These are phyloP conservation scores for Chanos chanos DNA, from an alignment of 2,797 vertebrate genomes.

Conservation along the genomic window DNA sequence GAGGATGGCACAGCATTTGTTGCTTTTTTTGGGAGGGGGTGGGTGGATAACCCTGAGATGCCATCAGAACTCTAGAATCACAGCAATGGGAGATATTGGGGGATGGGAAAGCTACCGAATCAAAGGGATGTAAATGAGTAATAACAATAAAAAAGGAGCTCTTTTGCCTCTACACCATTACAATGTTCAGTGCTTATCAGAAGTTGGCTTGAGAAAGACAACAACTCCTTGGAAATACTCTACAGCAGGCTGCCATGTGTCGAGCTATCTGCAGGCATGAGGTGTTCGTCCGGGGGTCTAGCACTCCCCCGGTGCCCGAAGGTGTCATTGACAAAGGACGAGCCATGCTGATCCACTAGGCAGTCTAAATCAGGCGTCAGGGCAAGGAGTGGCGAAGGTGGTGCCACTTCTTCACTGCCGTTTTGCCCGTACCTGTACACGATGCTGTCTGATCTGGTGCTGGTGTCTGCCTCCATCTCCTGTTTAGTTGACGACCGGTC, in stretches of 20 bases:
- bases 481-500: constrained; percentile 9
- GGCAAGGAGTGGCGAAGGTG: constrained; percentile 5
- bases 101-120: no score
- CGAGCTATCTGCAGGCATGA: constrained; percentile 64
- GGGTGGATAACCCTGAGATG: constrained; percentile 16
- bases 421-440: constrained; percentile 6
- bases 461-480: constrained; percentile 12
- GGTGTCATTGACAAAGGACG: constrained; percentile 1
- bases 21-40: no score
- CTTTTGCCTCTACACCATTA: no score
- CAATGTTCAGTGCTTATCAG: no score
- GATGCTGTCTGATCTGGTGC: not conserved
- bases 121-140: no score
- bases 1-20: not conserved
- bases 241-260: constrained; percentile 47
- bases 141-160: no score
- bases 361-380: constrained; percentile 9
- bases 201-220: no score
- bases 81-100: constrained; percentile 6
- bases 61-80: not conserved
- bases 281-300: constrained; percentile 27
- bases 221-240: not conserved
- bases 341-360: constrained; percentile 7
- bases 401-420: constrained; percentile 15
- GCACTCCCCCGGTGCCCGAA: not conserved